These are phyloP conservation scores for Ptilorrhoa leucosticta DNA, from an alignment of 2,113 vertebrate species.

Conservation along the genomic window DNA sequence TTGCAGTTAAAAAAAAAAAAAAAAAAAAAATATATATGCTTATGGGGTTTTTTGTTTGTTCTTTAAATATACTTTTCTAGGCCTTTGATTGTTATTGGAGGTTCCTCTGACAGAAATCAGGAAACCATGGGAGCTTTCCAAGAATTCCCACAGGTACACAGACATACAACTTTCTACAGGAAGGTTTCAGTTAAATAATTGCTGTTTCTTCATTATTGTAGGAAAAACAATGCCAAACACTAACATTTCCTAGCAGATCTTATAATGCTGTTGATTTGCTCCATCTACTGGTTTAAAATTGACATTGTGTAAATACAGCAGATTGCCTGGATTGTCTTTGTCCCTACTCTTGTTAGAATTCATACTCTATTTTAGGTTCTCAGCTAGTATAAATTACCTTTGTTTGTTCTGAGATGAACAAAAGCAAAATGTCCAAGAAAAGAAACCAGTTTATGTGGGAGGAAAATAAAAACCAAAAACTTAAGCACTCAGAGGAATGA, in stretches of 20 bases:
- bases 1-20: neutral
- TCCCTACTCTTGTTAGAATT: neutral
- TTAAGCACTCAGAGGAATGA: accelerated
- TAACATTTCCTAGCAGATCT: neutral
- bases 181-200: neutral
- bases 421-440: neutral
- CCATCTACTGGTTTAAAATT: neutral
- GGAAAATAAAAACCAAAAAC: neutral
- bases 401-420: neutral
- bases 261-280: neutral
- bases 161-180: neutral
- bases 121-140: conserved; percentile 96
- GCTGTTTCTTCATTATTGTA: neutral
- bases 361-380: neutral
- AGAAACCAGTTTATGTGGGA: neutral
- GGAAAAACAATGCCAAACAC: neutral
- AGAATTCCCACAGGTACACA: conserved; percentile 92
- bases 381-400: neutral
- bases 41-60: neutral
- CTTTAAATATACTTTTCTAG: conserved; percentile 62
- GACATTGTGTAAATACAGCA: neutral
- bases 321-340: neutral
- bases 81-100: conserved; percentile 92
- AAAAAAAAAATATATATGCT: neutral
- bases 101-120: conserved; percentile 89